phyloP scores from a whole-genome alignment of 2,113 vertebrate genomes.

The Jacana jacana region DNA sequence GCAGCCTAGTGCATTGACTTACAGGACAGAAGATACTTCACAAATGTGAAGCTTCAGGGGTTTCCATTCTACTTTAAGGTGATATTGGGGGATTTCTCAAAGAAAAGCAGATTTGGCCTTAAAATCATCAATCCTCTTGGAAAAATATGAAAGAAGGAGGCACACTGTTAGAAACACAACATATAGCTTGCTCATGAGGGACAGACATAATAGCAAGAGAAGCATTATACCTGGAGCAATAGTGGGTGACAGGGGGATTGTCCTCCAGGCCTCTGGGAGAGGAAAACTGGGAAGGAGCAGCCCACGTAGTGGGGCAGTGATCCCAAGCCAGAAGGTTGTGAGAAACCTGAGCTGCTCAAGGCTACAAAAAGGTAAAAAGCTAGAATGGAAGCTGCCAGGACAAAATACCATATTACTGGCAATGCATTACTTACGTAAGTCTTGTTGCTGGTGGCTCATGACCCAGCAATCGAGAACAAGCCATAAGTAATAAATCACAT shows the following conservation, averaged over 20 bases:
- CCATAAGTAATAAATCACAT: not conserved
- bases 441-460: not conserved
- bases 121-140: not conserved
- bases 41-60: not conserved
- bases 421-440: not conserved
- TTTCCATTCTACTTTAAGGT: not conserved
- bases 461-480: not conserved
- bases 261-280: not conserved
- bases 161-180: fast-evolving
- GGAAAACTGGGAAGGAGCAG: not conserved
- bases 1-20: not conserved
- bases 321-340: not conserved
- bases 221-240: not conserved
- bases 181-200: not conserved
- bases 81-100: not conserved
- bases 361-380: not conserved
- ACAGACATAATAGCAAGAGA: not conserved
- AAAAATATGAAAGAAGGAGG: not conserved
- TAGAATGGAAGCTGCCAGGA: not conserved
- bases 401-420: not conserved
- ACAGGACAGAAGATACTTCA: not conserved
- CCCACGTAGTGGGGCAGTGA: not conserved
- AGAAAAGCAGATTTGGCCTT: not conserved
- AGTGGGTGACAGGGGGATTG: not conserved
- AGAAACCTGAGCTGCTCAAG: not conserved